Percentiles rank a stretch among this genome's conserved stretches.
These are phyloP conservation scores for Oncorhynchus keta DNA, from an alignment of 2,113 vertebrate species.

Conservation along the genomic window DNA sequence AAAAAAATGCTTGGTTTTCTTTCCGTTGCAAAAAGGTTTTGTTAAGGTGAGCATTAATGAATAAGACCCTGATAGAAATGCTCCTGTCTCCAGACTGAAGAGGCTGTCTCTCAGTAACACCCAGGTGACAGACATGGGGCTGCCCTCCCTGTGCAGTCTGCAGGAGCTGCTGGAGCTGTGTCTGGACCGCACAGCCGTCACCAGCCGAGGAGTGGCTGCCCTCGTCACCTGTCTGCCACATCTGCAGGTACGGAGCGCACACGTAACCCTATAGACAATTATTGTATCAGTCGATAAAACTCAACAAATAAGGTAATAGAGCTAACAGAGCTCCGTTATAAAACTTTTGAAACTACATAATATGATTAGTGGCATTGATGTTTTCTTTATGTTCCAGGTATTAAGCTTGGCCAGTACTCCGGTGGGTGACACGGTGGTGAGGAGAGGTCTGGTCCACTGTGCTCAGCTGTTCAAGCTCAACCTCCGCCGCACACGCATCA, in stretches of 20 bases:
- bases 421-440: constrained; percentile 76
- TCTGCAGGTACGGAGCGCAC: constrained; percentile 72
- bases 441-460: constrained; percentile 69
- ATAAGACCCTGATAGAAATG: neutral
- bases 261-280: neutral
- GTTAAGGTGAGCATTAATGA: constrained; percentile 37
- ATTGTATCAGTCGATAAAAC: too few species aligned
- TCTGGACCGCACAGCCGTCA: constrained; percentile 77
- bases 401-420: constrained; percentile 76
- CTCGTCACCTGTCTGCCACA: constrained; percentile 74
- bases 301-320: too few species aligned
- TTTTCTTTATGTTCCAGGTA: constrained; percentile 57
- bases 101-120: constrained; percentile 81
- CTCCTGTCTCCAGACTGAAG: constrained; percentile 65
- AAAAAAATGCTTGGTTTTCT: too few species aligned
- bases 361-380: too few species aligned
- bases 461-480: constrained; percentile 78
- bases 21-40: constrained; percentile 23
- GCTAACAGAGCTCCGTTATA: too few species aligned
- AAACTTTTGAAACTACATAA: too few species aligned
- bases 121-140: constrained; percentile 72
- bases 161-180: constrained; percentile 77
- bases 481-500: constrained; percentile 79
- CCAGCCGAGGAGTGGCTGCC: constrained; percentile 72
- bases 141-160: constrained; percentile 64